A percentile compares a stretch with the other conserved stretches of the same genome.
These are phyloP conservation scores for Danio tinwini DNA, from an alignment of 2,797 vertebrate genomes.

Conservation along the genomic window DNA sequence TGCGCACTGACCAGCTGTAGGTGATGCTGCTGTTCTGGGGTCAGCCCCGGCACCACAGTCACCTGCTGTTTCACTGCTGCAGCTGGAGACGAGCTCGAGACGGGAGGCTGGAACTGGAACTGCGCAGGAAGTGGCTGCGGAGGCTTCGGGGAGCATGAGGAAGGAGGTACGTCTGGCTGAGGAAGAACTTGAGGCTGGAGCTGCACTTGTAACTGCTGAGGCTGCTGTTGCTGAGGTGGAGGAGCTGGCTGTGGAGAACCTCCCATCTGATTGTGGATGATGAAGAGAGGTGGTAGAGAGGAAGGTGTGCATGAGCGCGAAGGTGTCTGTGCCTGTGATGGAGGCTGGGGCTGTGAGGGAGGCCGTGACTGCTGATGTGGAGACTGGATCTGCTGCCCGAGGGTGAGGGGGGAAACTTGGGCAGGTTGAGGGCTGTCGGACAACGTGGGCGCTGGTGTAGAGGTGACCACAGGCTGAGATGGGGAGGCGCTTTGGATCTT, in stretches of 20 bases:
- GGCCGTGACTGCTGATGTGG: slow-evolving; percentile 79
- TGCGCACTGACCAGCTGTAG: slow-evolving; percentile 84
- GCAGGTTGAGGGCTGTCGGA: slow-evolving; percentile 87
- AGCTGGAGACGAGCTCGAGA: slow-evolving; percentile 56
- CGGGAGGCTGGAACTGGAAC: slow-evolving; percentile 73
- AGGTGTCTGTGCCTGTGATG: slow-evolving; percentile 80
- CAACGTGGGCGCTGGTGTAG: slow-evolving; percentile 73
- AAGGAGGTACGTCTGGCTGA: slow-evolving; percentile 73
- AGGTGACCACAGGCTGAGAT: slow-evolving; percentile 79
- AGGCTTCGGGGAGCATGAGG: slow-evolving; percentile 79
- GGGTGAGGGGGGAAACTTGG: slow-evolving; percentile 79
- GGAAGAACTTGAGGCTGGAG: slow-evolving; percentile 70
- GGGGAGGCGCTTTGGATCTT: slow-evolving; percentile 88
- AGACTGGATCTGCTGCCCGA: slow-evolving; percentile 86
- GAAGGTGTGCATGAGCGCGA: slow-evolving; percentile 86
- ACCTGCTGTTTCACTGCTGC: slow-evolving; percentile 70
- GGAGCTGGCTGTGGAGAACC: slow-evolving; percentile 78
- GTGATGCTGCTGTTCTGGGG: slow-evolving; percentile 83
- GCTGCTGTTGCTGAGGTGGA: slow-evolving; percentile 66
- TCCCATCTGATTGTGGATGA: slow-evolving; percentile 86
- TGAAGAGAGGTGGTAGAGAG: slow-evolving; percentile 81
- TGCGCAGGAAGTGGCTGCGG: slow-evolving; percentile 66
- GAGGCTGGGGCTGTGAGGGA: slow-evolving; percentile 80
- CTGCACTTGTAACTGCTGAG: slow-evolving; percentile 77
- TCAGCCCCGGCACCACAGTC: slow-evolving; percentile 71